A percentile compares a stretch with the other conserved stretches of the same genome.
Evolutionary conservation across 2,113 vertebrate genomes (phyloP).

Genomic region (Petaurus breviceps): DNA sequence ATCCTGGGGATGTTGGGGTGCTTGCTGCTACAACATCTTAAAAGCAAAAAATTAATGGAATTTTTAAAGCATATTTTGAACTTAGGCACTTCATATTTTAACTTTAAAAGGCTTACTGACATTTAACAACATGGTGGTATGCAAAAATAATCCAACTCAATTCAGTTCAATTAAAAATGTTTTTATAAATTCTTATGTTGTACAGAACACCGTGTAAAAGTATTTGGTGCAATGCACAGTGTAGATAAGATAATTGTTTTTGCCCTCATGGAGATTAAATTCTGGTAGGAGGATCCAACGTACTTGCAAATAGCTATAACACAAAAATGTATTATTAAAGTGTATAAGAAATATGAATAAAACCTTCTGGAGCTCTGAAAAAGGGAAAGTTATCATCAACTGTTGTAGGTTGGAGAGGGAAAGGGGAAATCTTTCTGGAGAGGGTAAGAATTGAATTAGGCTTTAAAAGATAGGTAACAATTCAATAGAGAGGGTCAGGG

Average conservation of each 20-base stretch:
- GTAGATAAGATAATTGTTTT: not conserved
- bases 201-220: not conserved
- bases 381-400: not conserved
- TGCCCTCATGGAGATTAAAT: not conserved
- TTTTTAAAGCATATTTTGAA: not conserved
- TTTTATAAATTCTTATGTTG: not conserved
- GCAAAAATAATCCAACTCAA: not conserved
- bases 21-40: not conserved
- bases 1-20: too few species aligned
- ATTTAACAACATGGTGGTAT: not conserved
- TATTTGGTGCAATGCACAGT: not conserved
- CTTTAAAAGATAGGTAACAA: not conserved
- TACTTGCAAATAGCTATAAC: not conserved
- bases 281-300: not conserved
- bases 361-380: not conserved
- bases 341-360: not conserved
- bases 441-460: not conserved
- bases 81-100: not conserved
- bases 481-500: not conserved
- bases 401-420: not conserved
- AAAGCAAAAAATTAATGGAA: not conserved
- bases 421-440: not conserved
- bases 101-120: not conserved
- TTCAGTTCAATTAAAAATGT: not conserved
- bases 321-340: not conserved